Evolutionary conservation across 1,140 invertebrate genomes (phyloP).

Genomic region (Platorchestia sp.): DNA sequence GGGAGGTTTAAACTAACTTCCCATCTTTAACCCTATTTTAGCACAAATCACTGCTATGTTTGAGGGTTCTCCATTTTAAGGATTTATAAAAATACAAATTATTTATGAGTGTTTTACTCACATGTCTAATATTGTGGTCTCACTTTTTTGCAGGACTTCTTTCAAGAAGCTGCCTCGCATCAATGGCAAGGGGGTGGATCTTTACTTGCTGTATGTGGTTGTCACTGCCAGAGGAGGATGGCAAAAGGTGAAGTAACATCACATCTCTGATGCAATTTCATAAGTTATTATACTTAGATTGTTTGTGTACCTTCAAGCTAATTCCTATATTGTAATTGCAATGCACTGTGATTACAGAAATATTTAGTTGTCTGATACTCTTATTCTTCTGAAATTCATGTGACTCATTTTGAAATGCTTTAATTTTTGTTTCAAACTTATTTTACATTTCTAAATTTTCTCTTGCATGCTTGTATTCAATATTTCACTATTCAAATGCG

Average conservation of each 20-base stretch:
- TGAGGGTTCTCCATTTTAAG: neutral
- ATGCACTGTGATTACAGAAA: neutral
- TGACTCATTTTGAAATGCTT: too few relatives aligned
- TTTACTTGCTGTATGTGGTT: conserved; percentile 89
- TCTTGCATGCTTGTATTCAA: too few relatives aligned
- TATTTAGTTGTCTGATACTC: neutral
- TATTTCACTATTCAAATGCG: too few relatives aligned
- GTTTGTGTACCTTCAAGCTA: neutral
- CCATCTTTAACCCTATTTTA: too few relatives aligned
- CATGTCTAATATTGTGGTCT: neutral
- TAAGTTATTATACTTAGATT: neutral
- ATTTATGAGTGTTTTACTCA: neutral
- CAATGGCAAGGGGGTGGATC: conserved; percentile 89
- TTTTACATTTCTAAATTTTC: too few relatives aligned
- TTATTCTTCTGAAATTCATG: too few relatives aligned
- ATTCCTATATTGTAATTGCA: neutral
- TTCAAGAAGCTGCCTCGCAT: conserved; percentile 84
- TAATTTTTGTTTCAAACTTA: too few relatives aligned
- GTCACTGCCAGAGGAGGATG: conserved; percentile 93
- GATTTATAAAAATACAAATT: neutral
- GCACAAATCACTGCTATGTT: neutral
- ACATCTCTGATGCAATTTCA: neutral
- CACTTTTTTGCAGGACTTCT: conserved; percentile 77
- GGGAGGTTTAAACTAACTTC: too few relatives aligned
- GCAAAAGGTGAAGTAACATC: conserved; percentile 82